These are phyloP conservation scores for Nemurella pictetii DNA, from an alignment of 2,888 invertebrate genomes.

Conservation along the genomic window DNA sequence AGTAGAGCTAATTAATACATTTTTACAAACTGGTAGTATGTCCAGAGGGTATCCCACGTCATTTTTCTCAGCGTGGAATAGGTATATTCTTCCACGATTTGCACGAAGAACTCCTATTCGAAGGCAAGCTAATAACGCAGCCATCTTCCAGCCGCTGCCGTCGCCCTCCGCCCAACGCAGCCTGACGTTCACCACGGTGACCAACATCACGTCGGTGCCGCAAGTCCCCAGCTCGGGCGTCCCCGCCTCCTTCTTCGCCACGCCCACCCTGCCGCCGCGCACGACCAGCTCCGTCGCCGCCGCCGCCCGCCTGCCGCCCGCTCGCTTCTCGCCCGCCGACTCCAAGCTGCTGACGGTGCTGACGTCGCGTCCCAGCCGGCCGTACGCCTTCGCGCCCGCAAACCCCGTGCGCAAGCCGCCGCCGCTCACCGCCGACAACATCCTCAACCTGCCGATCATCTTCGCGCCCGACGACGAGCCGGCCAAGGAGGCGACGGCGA, in stretches of 20 bases:
- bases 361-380: neutral
- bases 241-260: neutral
- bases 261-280: neutral
- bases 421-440: conserved; percentile 45
- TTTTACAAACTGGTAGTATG: no score
- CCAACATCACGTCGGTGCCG: neutral
- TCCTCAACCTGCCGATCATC: conserved; percentile 48
- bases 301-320: neutral
- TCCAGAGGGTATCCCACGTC: no score
- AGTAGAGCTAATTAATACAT: no score
- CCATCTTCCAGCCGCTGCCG: neutral
- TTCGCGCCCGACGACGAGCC: conserved; percentile 45
- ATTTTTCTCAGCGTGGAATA: no score
- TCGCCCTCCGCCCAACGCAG: neutral
- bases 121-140: no score
- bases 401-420: neutral
- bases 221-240: neutral
- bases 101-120: no score
- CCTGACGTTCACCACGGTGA: neutral
- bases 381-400: neutral
- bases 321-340: neutral
- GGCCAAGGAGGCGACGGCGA: neutral
- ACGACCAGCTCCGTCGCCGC: neutral
- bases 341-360: conserved; percentile 1
- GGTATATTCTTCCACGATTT: no score